Evolutionary conservation across 2,113 vertebrate species (phyloP), one percentile per base, ranked within the genome.

Genomic region (Solenodon paradoxus): DNA sequence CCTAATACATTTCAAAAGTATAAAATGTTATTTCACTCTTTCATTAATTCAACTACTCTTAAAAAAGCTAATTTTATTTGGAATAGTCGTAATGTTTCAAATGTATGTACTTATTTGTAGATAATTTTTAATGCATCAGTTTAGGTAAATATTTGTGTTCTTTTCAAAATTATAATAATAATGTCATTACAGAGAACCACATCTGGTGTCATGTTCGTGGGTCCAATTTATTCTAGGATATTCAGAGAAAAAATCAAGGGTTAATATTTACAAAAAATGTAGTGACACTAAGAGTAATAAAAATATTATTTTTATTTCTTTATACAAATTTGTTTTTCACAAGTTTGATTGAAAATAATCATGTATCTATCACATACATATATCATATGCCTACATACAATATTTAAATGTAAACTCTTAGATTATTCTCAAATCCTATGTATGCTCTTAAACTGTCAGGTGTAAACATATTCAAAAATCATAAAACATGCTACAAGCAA

Each of bases 1-100:
- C 95, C 89, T 19, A 80, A 32, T 66, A 57, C 64, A 7, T 69
- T 83, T 66, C 19, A 49, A 90, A 97, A 92, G 64, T 63, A 86
- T 53, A 80, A 94, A 82, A 55, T 3, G 11, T 63, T 75, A 94
- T 30, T 66, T 95, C 2, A 79, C 2, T 68, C 2, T 55, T 93
- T 82, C 17, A 94, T 64, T 92, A 75, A 92, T 38, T 88, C 55
- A 57, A 42, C 3, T 11, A 2, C n/a, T 66, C 66, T 75, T 84
- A 30, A 51, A 86, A 75, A 49, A 45, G n/a, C 0, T 55, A 57
- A 59, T 61, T 96, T 38, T 63, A 66, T 71, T 64, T 87, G 68
- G 3, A 77, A 35, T 13, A 40, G 7, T 63, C 42, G 86, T 38
- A 75, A 71, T 88, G 38, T 1, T 22, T 87, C 83, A 17, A 7